Conservation (phyloP, 2,888 invertebrate species). For the Theodoxus fluviatilis region DNA sequence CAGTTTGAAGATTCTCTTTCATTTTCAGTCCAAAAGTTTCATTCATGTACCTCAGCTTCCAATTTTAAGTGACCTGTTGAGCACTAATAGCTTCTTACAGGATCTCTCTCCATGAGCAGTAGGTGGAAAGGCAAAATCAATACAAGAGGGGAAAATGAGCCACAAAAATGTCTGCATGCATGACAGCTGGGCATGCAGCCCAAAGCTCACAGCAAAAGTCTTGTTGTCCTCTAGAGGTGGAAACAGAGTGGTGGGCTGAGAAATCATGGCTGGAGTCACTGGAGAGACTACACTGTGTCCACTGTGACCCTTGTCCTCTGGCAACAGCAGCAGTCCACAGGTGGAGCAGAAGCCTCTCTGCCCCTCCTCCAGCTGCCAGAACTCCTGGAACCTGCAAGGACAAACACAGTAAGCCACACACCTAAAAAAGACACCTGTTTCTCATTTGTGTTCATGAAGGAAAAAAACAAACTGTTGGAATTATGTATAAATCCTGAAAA, state of each 20-base stretch:
- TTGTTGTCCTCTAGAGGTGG: constrained; percentile 77
- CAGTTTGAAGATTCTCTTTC: too few species aligned
- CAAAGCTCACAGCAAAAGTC: constrained; percentile 74
- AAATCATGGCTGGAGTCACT: too few species aligned
- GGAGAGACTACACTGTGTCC: too few species aligned
- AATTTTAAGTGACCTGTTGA: too few species aligned
- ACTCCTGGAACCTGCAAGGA: constrained; percentile 35
- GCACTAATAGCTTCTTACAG: too few species aligned
- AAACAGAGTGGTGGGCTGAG: constrained; percentile 69
- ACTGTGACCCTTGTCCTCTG: constrained; percentile 40
- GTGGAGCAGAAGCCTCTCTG: constrained; percentile 53
- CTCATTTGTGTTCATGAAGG: neutral
- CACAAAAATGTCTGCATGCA: neutral
- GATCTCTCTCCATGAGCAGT: too few species aligned
- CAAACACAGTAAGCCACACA: neutral
- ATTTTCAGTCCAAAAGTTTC: too few species aligned
- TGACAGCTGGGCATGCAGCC: neutral
- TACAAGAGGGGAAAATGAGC: neutral
- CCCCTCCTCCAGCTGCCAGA: constrained; percentile 34
- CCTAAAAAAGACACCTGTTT: neutral
- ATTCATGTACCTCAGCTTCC: too few species aligned
- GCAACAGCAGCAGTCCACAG: constrained; percentile 58
- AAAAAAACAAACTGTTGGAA: neutral
- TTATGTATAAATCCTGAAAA: neutral
- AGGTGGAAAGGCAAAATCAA: neutral